Evolutionary conservation across 2,888 invertebrate genomes (phyloP).

Genomic region (Amphipoea oculea): DNA sequence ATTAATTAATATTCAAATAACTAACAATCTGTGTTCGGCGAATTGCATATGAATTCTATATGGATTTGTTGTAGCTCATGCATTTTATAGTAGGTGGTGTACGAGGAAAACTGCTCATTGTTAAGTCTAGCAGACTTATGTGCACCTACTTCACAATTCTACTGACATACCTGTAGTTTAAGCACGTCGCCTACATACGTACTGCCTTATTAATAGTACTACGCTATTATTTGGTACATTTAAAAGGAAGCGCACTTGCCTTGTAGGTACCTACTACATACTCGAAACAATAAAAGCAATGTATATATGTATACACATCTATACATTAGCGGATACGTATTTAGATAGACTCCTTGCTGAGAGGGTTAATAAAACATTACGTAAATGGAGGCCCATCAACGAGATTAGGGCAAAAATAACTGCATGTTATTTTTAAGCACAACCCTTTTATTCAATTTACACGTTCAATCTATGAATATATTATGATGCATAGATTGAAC

Average conservation of each 20-base stretch:
- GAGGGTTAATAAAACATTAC: constrained; percentile 31
- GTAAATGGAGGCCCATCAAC: constrained; percentile 10
- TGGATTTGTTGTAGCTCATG: constrained; percentile 81
- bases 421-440: constrained; percentile 7
- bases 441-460: constrained; percentile 12
- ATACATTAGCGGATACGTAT: constrained; percentile 16
- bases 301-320: constrained; percentile 31
- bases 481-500: too few relatives aligned
- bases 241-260: constrained; percentile 58
- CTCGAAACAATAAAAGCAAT: constrained; percentile 49
- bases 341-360: constrained; percentile 28
- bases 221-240: constrained; percentile 59
- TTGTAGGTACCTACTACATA: constrained; percentile 40
- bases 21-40: constrained; percentile 80
- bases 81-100: constrained; percentile 78
- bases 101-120: constrained; percentile 80
- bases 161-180: constrained; percentile 58
- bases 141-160: constrained; percentile 57
- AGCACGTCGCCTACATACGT: constrained; percentile 59
- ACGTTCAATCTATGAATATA: background rate
- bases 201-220: constrained; percentile 61
- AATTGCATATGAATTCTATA: constrained; percentile 84
- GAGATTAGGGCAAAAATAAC: constrained; percentile 30
- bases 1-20: constrained; percentile 83
- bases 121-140: constrained; percentile 66